Evolutionary conservation across 2,797 vertebrate species (phyloP).

Genomic region (Poeciliopsis presidionis): DNA sequence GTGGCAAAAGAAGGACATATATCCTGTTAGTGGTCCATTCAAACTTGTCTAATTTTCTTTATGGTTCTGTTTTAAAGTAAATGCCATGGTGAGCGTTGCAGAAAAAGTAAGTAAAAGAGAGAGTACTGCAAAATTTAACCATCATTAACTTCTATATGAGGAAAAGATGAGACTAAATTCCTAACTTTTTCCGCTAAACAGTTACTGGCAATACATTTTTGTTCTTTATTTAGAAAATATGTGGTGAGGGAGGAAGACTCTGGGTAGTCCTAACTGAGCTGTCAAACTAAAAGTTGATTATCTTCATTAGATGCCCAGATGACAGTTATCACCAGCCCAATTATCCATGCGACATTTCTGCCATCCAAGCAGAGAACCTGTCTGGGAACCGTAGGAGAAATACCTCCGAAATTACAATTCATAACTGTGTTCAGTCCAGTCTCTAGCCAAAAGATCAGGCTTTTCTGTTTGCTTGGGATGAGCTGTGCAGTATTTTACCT

Average conservation of each 20-base stretch:
- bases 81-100: constrained; percentile 33
- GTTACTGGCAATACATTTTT: constrained; percentile 25
- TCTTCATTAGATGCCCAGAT: constrained; percentile 63
- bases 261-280: constrained; percentile 46
- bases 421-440: constrained; percentile 47
- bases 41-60: constrained; percentile 23
- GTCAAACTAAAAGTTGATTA: constrained; percentile 65
- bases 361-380: constrained; percentile 47
- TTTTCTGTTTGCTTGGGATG: constrained; percentile 35
- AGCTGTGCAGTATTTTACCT: constrained; percentile 36
- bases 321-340: constrained; percentile 65
- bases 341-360: constrained; percentile 61
- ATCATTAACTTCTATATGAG: constrained; percentile 3
- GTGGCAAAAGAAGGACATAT: constrained; percentile 14
- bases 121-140: neutral
- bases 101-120: neutral
- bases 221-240: constrained; percentile 31
- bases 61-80: constrained; percentile 34
- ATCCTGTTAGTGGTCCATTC: constrained; percentile 33
- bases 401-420: constrained; percentile 38
- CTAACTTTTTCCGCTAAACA: constrained; percentile 12
- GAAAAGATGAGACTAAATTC: constrained; percentile 17
- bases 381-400: constrained; percentile 47
- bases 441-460: constrained; percentile 46
- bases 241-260: constrained; percentile 18